Conservation (phyloP, 2,797 vertebrate species). For the Pangasius mekongensis region DNA sequence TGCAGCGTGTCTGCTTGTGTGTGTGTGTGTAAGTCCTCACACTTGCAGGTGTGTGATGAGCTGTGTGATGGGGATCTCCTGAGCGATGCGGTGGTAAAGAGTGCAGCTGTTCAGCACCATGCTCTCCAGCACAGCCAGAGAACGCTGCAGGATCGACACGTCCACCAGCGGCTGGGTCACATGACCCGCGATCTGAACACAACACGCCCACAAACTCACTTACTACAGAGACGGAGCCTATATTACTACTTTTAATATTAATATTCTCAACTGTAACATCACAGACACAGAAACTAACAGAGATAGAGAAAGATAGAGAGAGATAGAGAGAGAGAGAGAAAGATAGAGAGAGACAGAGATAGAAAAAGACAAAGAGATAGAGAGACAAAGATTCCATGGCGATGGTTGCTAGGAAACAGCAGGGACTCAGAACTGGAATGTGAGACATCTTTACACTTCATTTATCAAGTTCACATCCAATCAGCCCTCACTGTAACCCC, state of each 20-base stretch:
- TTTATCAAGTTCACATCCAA: background rate
- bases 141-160: constrained; percentile 95
- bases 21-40: constrained; percentile 89
- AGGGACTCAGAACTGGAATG: background rate
- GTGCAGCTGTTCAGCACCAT: constrained; percentile 99
- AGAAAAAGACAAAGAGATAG: background rate
- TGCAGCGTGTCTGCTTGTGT: constrained; percentile 59
- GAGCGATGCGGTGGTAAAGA: constrained; percentile 93
- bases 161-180: constrained; percentile 97
- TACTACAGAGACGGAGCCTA: background rate
- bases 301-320: background rate
- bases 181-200: constrained; percentile 85
- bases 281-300: background rate
- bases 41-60: constrained; percentile 99
- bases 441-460: background rate
- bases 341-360: background rate
- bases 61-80: constrained; percentile 97
- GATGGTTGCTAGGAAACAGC: constrained; percentile 27
- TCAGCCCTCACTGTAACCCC: background rate
- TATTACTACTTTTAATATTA: background rate
- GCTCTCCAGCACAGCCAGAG: constrained; percentile 96
- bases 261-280: background rate
- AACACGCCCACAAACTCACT: background rate
- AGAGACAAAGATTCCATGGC: background rate
- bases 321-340: background rate